Evolutionary conservation across 2,888 invertebrate genomes (phyloP), one percentile per base, ranked within the genome.

Genomic region (Troglohyphantes excavatus): DNA sequence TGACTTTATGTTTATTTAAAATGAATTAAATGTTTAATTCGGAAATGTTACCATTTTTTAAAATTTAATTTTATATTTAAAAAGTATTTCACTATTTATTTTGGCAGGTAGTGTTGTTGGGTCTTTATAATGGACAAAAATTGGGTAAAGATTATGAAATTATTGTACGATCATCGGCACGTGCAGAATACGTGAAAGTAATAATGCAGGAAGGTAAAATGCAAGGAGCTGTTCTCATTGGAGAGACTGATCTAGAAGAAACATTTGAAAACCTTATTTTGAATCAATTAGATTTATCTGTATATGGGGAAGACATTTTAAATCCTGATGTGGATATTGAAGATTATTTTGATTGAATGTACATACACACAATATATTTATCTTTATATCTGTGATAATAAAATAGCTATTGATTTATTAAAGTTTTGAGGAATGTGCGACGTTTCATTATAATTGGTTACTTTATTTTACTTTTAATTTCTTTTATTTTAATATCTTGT

Each of bases 221-320:
- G 93, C 97, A 98, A 93, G 99, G 99, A 53, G 99, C 98, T 27
- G 96, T 99, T 92, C 94, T 99, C 33, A 97, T 99, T 92, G 99
- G 99, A 0, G 98, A 99, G 92, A 99, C 99, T 0, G 98, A 98
- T 93, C 94, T 99, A 90, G 99, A 99, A 93, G 99, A 99, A 94
- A 98, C 97, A 93, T 97, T 98, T 94, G 99, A 99, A 94, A 99
- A 99, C 94, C 95, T 99, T 90, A 99, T 99, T 93, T 95, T 99
- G 43, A 98, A 99, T 94, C 96, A 98, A 93, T 95, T 98, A 89
- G 98, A 99, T 94, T 94, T 99, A 88, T 96, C 96, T 83, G 95
- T 95, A 11, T 97, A 96, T 93, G 98, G 98, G 84, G 97, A 98
- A 93, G 96, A 98, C 93, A 96, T 99, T 92, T 95, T 99, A 9